Base-by-base conservation (phyloP, 2,888 invertebrate genomes). In the Melipona bicolor region DNA sequence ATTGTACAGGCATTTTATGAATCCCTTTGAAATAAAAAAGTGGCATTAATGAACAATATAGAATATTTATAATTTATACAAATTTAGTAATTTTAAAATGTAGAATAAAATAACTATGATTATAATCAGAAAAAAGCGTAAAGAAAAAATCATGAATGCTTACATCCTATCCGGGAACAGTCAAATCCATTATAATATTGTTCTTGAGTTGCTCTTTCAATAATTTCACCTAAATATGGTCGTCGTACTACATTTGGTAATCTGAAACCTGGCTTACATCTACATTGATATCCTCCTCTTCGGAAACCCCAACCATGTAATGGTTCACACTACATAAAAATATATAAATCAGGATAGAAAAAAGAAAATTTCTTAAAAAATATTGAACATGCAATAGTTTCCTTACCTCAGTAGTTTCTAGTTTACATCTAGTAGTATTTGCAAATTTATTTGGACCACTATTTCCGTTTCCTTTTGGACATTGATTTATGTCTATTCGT, bases 401-500 rank as follows among this genome's bases (percentile, higher is more conserved):
- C 49, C 68, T 59, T 49, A 97, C 97, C 96, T 98, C 98, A 11
- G 98, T 98, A 2, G 98, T 98, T 92, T 97, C 97, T 89, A 96
- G 96, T 95, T 98, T 98, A 95, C 99, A 99, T 81, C 98, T 95
- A 0, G 98, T 97, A 0, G 99, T 99, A 86, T 97, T 97, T 3
- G 97, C 97, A 95, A 99, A 99, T 93, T 96, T 96, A 95, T 99
- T 99, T 0, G 98, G 98, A 54, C 97, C 97, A 88, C 96, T 97
- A 93, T 99, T 99, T 68, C 99, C 99, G 90, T 97, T 95, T 79
- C 98, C 98, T 84, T 95, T 95, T 0, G 99, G 99, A 96, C 99
- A 99, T 92, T 99, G 99, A 95, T 99, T 99, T 94, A 99, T 98
- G 93, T 99, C 99, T 94, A 99, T 97, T 92, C 99, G 96, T 89